phyloP scores from a whole-genome alignment of 2,888 invertebrate species.

The Orthosia incerta region DNA sequence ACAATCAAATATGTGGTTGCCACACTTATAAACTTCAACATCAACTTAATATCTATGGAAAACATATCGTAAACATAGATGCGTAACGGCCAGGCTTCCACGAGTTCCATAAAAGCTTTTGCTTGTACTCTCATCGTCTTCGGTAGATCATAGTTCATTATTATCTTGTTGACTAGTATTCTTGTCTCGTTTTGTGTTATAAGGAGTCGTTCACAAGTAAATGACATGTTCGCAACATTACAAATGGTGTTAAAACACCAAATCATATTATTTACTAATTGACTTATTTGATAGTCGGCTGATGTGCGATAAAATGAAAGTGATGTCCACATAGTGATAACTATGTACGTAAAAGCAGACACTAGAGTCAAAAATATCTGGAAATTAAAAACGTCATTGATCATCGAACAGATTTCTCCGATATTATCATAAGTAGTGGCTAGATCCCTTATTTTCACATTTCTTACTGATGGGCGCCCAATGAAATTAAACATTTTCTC shows the following conservation, averaged over 20 bases:
- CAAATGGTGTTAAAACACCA: constrained; percentile 74
- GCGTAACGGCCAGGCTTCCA: constrained; percentile 78
- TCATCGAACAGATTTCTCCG: constrained; percentile 73
- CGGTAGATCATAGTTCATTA: constrained; percentile 81
- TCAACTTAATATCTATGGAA: constrained; percentile 80
- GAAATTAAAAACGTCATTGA: constrained; percentile 79
- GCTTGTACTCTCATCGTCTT: constrained; percentile 78
- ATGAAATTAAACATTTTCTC: constrained; percentile 69
- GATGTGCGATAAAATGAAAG: constrained; percentile 71
- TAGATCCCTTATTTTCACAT: constrained; percentile 76
- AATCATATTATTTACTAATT: constrained; percentile 69
- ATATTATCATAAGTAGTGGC: constrained; percentile 76
- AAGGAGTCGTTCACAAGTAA: constrained; percentile 75
- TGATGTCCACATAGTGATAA: constrained; percentile 78
- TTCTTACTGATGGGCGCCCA: constrained; percentile 69
- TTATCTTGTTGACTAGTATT: constrained; percentile 78
- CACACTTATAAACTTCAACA: constrained; percentile 83
- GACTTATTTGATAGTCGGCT: constrained; percentile 50
- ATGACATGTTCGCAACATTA: constrained; percentile 74
- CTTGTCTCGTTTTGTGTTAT: constrained; percentile 73
- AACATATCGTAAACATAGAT: constrained; percentile 82
- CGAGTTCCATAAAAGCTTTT: constrained; percentile 81
- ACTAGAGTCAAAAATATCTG: constrained; percentile 80
- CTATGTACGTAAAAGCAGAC: constrained; percentile 77
- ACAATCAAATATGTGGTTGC: constrained; percentile 84